Base-by-base conservation (phyloP, 2,797 vertebrate genomes). In the Pantherophis vulpinus region DNA sequence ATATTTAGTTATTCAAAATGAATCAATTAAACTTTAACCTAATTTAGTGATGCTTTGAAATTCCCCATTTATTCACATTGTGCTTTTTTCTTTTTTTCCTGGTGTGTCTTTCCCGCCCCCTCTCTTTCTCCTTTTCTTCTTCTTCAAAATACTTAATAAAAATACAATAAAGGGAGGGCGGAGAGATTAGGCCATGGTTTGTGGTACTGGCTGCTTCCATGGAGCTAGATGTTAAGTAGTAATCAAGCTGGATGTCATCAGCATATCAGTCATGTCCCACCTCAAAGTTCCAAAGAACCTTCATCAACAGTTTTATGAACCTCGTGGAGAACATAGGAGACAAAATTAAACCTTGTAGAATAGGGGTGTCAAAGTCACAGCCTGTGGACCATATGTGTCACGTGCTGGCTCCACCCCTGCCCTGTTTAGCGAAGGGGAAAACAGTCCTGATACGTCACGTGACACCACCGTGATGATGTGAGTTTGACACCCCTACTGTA, bases 51-150 rank as follows among this genome's bases (percentile, higher is more conserved):
- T 74, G 32, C 32, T 74, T 74, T 32, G 16, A 74, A 74, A 37
- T 70, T 74, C 32, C 32, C 32, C 70, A 74, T 37, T 74, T 23
- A 42, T 79, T 42, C 74, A 42, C 74, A 42, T 42, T 23, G 66
- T 79, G 37, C 32, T 79, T 79, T 79, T 79, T 79, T 23, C 18
- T 42, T 42, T 79, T 37, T 42, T 20, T 20, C 37, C 8, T 42
- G 7, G 16, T 10, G 3, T 79, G 1, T 79, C 14, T 23, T 79
- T 5, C 2, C 0, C 0, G 1, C 25, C 27, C 59, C 6, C 29
- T 0, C 13, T 2, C 5, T 70, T 70, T 70, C 6, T 74, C 14
- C 32, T 79, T 79, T 42, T 79, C 70, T 23, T 23, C 18, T 79
- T 79, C 70, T 79, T 42, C 10, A 79, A 25, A 79, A 79, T 42